Percentiles rank a stretch among this genome's conserved stretches.
Evolutionary conservation across 2,888 invertebrate species (phyloP).

Genomic region (Apantesis nais): DNA sequence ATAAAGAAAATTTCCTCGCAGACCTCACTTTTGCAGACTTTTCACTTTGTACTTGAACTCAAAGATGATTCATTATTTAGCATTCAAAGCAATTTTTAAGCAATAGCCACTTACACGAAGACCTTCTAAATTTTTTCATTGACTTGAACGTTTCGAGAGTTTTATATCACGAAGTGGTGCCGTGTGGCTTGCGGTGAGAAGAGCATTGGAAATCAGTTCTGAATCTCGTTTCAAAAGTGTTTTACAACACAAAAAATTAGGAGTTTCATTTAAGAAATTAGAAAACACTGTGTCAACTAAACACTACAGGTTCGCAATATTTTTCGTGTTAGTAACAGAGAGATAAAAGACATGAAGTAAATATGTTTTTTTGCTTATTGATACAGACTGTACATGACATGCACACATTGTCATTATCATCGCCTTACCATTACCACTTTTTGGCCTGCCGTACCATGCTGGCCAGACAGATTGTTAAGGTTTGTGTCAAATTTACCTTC

Average conservation of each 20-base stretch:
- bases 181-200: background rate
- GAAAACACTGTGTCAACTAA: background rate
- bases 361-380: background rate
- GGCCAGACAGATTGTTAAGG: no score
- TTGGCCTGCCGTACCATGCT: no score
- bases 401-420: background rate
- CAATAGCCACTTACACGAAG: background rate
- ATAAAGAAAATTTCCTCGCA: background rate
- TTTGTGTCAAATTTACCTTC: no score
- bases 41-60: background rate
- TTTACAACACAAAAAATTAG: background rate
- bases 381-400: background rate
- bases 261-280: background rate
- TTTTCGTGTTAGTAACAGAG: background rate
- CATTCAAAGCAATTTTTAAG: slow-evolving; percentile 2
- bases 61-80: background rate
- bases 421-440: no score
- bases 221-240: background rate
- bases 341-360: background rate
- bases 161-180: background rate
- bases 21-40: background rate
- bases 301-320: background rate
- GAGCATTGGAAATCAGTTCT: background rate
- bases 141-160: background rate
- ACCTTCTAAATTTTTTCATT: background rate